phyloP scores from a whole-genome alignment of 2,797 vertebrate genomes.

The Dendrocincla fuliginosa region DNA sequence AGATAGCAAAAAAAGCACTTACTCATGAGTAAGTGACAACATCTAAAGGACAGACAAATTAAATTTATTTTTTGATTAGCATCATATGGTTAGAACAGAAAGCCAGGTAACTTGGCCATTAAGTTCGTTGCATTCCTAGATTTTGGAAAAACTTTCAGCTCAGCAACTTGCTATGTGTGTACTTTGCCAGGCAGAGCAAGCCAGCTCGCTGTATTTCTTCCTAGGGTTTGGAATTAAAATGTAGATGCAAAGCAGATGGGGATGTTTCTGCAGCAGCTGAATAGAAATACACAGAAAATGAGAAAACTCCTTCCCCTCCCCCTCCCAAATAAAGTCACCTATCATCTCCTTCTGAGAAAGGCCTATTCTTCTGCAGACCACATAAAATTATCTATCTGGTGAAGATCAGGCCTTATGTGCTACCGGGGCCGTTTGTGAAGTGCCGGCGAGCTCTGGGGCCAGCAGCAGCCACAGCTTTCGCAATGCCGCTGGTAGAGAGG shows the following conservation, averaged over 20 bases:
- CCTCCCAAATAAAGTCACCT: slow-evolving; percentile 1
- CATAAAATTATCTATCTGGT: slow-evolving; percentile 8
- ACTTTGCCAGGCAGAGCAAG: slow-evolving; percentile 16
- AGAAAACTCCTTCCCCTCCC: background rate
- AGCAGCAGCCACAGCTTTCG: background rate
- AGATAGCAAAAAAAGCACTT: background rate
- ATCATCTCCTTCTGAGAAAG: slow-evolving; percentile 30
- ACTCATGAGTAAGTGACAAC: background rate
- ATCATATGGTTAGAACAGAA: background rate
- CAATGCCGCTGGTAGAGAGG: accelerated
- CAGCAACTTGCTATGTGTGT: background rate
- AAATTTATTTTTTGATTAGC: background rate
- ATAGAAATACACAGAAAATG: slow-evolving; percentile 30
- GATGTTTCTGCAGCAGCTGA: slow-evolving; percentile 53
- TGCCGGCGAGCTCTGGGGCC: background rate
- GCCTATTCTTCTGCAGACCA: slow-evolving; percentile 33
- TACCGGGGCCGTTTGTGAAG: background rate
- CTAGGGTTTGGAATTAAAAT: slow-evolving; percentile 33
- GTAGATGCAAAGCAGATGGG: slow-evolving; percentile 66
- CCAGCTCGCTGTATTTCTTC: slow-evolving; percentile 13
- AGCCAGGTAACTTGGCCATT: background rate
- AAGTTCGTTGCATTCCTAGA: background rate
- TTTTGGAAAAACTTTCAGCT: background rate
- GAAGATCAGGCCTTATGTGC: background rate
- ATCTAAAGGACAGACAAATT: background rate